Conservation (phyloP, 2,888 invertebrate species). For the Acanthosoma haemorrhoidale region DNA sequence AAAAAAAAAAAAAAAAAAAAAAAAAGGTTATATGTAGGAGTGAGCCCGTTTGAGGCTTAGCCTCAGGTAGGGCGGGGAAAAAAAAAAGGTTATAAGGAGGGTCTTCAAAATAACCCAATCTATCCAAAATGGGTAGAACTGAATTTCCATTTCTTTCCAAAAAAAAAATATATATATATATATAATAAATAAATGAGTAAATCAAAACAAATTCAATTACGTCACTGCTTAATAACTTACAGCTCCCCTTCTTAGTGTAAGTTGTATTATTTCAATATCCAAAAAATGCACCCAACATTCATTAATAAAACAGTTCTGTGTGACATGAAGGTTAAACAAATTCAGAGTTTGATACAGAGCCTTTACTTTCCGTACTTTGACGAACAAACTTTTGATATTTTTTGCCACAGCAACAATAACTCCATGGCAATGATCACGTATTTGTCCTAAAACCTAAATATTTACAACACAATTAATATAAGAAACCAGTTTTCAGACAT, state of each 20-base stretch:
- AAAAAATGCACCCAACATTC: slow-evolving; percentile 94
- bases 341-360: slow-evolving; percentile 98
- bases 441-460: slow-evolving; percentile 85
- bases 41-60: no score
- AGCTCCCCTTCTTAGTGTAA: slow-evolving; percentile 86
- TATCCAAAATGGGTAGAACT: slow-evolving; percentile 91
- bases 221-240: slow-evolving; percentile 56
- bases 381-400: slow-evolving; percentile 97
- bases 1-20: no score
- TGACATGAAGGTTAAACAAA: slow-evolving; percentile 98
- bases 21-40: no score
- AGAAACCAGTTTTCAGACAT: no score
- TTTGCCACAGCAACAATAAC: slow-evolving; percentile 96
- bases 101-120: slow-evolving; percentile 81
- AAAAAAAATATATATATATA: slow-evolving; percentile 31
- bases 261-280: slow-evolving; percentile 86
- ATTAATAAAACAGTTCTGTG: slow-evolving; percentile 97
- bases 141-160: slow-evolving; percentile 90
- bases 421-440: slow-evolving; percentile 95
- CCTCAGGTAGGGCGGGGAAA: no score
- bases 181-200: not conserved
- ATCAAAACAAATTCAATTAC: not conserved
- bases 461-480: no score
- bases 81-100: no score
- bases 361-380: slow-evolving; percentile 97